Percentiles rank a stretch among this genome's conserved stretches.
These are phyloP conservation scores for Choreutis nemorana DNA, from an alignment of 2,888 invertebrate genomes.

Conservation along the genomic window DNA sequence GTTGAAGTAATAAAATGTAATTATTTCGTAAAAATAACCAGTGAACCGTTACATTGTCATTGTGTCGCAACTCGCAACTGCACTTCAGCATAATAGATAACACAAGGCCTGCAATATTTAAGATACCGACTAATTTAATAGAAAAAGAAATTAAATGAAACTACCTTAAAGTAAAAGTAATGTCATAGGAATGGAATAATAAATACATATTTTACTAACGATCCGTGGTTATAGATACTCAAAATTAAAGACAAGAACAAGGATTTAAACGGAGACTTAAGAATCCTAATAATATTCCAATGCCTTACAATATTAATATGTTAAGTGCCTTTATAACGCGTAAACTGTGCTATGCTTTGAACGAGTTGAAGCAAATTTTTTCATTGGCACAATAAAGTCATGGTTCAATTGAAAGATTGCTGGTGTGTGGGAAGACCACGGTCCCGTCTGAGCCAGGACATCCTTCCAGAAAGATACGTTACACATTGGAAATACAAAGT, in stretches of 20 bases:
- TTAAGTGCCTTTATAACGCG: conserved; percentile 7
- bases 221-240: too few species aligned
- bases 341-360: too few species aligned
- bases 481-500: conserved; percentile 19
- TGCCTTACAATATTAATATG: conserved; percentile 10
- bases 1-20: conserved; percentile 24
- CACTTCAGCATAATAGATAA: conserved; percentile 26
- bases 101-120: conserved; percentile 45
- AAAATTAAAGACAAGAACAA: too few species aligned
- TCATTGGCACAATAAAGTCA: conserved; percentile 58
- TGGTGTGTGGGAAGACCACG: conserved; percentile 45
- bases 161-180: too few species aligned
- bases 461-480: conserved; percentile 59
- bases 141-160: too few species aligned
- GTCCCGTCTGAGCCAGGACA: conserved; percentile 54
- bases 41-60: conserved; percentile 30
- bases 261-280: too few species aligned
- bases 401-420: conserved; percentile 61
- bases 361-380: conserved; percentile 61
- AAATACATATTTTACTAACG: too few species aligned
- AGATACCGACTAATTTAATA: too few species aligned
- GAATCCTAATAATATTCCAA: too few species aligned
- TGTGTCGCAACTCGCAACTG: conserved; percentile 28
- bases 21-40: conserved; percentile 36
- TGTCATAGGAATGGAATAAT: too few species aligned